Conservation (phyloP, 2,888 invertebrate genomes). For the Sepiola atlantica region DNA sequence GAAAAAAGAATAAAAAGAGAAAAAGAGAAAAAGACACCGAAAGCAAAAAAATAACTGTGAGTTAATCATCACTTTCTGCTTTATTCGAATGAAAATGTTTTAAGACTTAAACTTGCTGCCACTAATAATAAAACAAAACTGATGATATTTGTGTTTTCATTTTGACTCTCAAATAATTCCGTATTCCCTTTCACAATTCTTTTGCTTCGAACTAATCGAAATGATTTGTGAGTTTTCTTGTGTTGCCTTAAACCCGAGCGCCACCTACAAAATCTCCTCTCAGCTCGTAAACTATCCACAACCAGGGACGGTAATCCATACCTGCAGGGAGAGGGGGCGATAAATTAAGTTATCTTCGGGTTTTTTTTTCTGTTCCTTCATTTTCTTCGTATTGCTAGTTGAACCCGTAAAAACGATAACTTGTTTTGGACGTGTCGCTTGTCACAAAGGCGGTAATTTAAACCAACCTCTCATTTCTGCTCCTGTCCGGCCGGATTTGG, state of each 20-base stretch:
- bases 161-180: not conserved
- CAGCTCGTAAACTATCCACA: not conserved
- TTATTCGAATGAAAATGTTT: not conserved
- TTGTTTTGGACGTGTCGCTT: not conserved
- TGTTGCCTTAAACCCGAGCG: not conserved
- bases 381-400: not conserved
- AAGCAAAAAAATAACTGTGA: too few relatives aligned
- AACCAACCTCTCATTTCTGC: not conserved
- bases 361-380: not conserved
- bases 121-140: not conserved
- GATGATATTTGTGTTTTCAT: not conserved
- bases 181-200: not conserved
- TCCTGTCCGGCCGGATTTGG: not conserved
- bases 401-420: not conserved
- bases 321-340: not conserved
- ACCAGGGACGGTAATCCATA: not conserved
- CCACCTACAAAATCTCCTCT: not conserved
- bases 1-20: too few relatives aligned
- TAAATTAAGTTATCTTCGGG: not conserved
- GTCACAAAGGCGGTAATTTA: not conserved
- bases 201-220: not conserved
- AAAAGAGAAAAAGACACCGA: too few relatives aligned
- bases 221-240: not conserved
- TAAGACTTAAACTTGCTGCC: not conserved
- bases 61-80: too few relatives aligned